Evolutionary conservation across 92 coral and sea anemone species (phyloP), one percentile per base, ranked within the genome.

Genomic region (Heliopora coerulea): DNA sequence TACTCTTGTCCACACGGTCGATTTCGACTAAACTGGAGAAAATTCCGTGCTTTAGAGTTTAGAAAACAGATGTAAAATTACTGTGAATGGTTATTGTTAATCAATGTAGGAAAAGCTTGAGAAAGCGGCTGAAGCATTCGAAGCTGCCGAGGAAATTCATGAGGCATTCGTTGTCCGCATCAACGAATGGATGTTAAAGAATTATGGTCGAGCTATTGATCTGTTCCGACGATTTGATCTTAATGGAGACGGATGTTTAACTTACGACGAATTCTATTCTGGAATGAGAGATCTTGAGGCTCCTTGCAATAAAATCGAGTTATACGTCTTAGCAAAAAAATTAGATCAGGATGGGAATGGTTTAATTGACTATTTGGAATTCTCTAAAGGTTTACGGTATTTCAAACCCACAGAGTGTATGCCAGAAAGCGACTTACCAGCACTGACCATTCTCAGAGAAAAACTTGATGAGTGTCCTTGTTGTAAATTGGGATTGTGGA

Each of bases 271-370:
- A 73, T 93, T 93, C 59, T 93, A 93, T 66, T 96, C 98, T 18
- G 98, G 98, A 78, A 93, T 93, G 98, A 82, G 95, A 78, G 98
- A 93, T 65, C 81, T 93, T 17, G 79, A 91, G 62, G 98, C 96
- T 17, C 98, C 98, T 8, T 96, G 96, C 8, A 93, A 93, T 76
- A 93, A 86, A 75, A 77, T 90, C 21, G 98, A 93, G 72, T 76
- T 93, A 23, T 93, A 89, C 82, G 85, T 93, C n/a, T 83, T 93
- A 27, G 98, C 98, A 3, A 93, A 85, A 78, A 93, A 87, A 78
- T 44, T 93, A 1, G 98, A 93, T 58, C 84, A 84, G 58, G 96
- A 93, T 85, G 79, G 62, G 9, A 91, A 93, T 75, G 96, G 88
- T 3, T 72, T 84, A 62, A 88, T 93, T 28, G 98, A 93, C 62